Evolutionary conservation across 2,113 vertebrate genomes (phyloP).

Genomic region (Nothocercus julius): DNA sequence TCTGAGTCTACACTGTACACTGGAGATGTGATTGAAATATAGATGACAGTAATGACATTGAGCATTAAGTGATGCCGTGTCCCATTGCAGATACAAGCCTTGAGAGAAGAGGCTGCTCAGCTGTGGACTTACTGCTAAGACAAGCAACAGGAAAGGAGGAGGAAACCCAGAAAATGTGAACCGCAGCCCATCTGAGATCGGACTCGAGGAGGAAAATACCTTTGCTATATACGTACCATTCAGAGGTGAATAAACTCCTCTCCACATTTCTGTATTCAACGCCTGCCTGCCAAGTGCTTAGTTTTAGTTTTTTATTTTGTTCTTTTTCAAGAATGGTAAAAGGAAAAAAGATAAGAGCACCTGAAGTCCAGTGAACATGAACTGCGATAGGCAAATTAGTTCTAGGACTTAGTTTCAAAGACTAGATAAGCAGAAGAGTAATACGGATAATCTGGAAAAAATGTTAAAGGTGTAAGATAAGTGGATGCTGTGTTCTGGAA

Average conservation of each 20-base stretch:
- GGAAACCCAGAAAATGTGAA: neutral
- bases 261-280: neutral
- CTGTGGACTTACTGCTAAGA: neutral
- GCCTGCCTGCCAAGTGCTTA: neutral
- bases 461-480: neutral
- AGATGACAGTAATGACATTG: neutral
- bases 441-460: neutral
- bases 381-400: neutral
- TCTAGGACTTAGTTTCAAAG: neutral
- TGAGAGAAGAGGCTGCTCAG: neutral
- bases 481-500: neutral
- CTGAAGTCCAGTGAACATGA: neutral
- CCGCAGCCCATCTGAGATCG: neutral
- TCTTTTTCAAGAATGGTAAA: neutral
- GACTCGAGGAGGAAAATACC: neutral
- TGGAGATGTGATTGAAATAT: neutral
- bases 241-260: neutral
- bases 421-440: neutral
- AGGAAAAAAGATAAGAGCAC: neutral
- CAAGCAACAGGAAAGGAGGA: neutral
- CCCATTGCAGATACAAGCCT: neutral
- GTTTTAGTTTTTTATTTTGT: neutral
- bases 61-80: neutral
- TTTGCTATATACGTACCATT: neutral
- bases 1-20: neutral